Conservation (phyloP, 2,888 invertebrate species). For the Rugalucina vietnamica region DNA sequence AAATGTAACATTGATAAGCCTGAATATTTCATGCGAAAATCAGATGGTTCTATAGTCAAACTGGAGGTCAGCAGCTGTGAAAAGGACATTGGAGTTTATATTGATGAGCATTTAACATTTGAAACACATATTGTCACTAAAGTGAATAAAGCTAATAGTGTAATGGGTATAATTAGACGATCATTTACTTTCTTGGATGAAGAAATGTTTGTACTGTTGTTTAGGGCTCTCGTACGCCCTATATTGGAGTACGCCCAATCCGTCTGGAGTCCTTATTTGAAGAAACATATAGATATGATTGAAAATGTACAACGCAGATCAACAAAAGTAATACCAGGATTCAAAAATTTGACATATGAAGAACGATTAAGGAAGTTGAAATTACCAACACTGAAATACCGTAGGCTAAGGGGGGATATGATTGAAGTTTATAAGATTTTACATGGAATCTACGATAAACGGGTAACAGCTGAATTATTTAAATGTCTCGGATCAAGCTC, state of each 20-base stretch:
- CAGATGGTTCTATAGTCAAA: not conserved
- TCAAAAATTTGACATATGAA: constrained; percentile 24
- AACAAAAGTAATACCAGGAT: constrained; percentile 23
- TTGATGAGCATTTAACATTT: not conserved
- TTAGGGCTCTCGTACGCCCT: constrained; percentile 15
- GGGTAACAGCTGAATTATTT: not conserved
- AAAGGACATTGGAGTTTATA: too few species aligned
- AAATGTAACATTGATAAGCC: not conserved
- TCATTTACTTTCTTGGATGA: constrained; percentile 23
- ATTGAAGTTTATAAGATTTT: constrained; percentile 24
- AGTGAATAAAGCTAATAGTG: constrained; percentile 22
- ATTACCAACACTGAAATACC: constrained; percentile 24
- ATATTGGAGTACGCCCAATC: constrained; percentile 18
- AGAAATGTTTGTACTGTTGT: constrained; percentile 8
- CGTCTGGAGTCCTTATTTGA: not conserved
- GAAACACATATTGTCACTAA: not conserved
- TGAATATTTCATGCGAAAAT: constrained; percentile 1
- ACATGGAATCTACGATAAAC: not conserved
- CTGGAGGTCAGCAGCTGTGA: constrained; percentile 1
- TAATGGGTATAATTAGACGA: constrained; percentile 25
- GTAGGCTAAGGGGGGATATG: constrained; percentile 29
- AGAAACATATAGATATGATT: constrained; percentile 13
- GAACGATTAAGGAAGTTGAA: constrained; percentile 13
- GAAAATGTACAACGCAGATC: constrained; percentile 36
- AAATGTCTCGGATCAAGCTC: too few species aligned